Evolutionary conservation across 2,113 vertebrate species (phyloP).

Genomic region (Taxidea taxus): DNA sequence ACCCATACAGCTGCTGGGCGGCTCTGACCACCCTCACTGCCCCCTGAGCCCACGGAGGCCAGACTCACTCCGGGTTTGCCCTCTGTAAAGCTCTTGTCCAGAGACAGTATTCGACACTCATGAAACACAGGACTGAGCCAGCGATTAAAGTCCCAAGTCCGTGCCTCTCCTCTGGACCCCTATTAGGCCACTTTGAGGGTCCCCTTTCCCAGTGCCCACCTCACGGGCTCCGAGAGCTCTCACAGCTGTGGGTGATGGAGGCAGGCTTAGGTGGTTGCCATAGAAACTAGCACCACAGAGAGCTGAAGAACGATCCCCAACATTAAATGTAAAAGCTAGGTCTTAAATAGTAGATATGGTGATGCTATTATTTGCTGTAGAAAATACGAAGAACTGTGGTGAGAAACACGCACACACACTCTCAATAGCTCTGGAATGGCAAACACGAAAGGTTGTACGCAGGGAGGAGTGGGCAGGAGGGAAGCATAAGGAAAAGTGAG

Average conservation of each 20-base stretch:
- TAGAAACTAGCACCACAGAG: not conserved
- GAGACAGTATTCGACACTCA: fast-evolving
- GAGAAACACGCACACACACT: not conserved
- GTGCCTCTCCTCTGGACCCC: not conserved
- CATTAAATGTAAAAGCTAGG: not conserved
- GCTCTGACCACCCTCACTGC: not conserved
- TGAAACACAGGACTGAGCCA: too few relatives aligned
- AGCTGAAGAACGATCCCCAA: not conserved
- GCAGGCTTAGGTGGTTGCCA: not conserved
- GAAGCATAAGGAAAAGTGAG: not conserved
- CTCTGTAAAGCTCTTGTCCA: not conserved
- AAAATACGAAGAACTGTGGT: not conserved
- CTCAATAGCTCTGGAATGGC: not conserved
- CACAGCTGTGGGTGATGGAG: not conserved
- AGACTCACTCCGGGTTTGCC: not conserved
- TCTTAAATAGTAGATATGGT: not conserved
- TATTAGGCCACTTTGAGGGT: fast-evolving
- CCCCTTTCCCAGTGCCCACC: too few relatives aligned
- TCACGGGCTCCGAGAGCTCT: not conserved
- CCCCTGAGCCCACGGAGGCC: not conserved
- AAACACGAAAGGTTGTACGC: not conserved
- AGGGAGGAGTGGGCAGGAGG: not conserved
- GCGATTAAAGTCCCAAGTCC: not conserved
- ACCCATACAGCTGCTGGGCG: not conserved
- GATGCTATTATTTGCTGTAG: not conserved